These are phyloP conservation scores for Cherax destructor DNA, from an alignment of 1,140 invertebrate genomes.

Conservation along the genomic window DNA sequence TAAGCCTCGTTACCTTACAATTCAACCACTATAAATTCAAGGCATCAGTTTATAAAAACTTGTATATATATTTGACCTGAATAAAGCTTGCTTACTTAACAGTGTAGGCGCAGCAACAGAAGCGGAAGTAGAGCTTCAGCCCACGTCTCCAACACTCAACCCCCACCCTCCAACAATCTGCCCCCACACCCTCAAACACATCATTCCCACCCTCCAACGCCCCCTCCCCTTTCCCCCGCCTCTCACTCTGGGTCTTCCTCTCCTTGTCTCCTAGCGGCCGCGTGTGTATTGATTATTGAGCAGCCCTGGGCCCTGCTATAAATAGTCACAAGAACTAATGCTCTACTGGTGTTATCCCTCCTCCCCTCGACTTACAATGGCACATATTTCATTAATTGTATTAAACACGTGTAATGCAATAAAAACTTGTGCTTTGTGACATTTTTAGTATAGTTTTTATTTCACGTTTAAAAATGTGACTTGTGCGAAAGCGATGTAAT, in stretches of 20 bases:
- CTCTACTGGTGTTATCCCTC: slow-evolving; percentile 24
- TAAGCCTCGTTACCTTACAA: no score
- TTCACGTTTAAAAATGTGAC: no score
- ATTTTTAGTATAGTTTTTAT: no score
- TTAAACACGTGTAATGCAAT: background rate
- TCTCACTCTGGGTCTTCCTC: slow-evolving; percentile 21
- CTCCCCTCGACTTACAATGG: slow-evolving; percentile 14
- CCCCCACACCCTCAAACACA: background rate
- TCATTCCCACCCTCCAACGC: background rate
- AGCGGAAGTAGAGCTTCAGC: background rate
- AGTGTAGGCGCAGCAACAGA: background rate
- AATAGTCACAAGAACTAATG: slow-evolving; percentile 28
- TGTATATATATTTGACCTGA: no score
- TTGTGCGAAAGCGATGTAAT: no score
- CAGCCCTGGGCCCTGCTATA: slow-evolving; percentile 30
- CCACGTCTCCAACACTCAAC: background rate
- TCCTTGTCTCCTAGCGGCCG: slow-evolving; percentile 13
- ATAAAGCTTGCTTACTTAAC: background rate
- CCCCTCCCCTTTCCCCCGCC: background rate
- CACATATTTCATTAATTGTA: slow-evolving; percentile 26
- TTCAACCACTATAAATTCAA: no score
- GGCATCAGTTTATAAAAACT: no score
- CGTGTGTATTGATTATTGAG: slow-evolving; percentile 41
- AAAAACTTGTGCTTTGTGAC: background rate
- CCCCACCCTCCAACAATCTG: background rate